phyloP scores from a whole-genome alignment of 53 echinoderm and acorn worm species.

The Crossaster papposus region DNA sequence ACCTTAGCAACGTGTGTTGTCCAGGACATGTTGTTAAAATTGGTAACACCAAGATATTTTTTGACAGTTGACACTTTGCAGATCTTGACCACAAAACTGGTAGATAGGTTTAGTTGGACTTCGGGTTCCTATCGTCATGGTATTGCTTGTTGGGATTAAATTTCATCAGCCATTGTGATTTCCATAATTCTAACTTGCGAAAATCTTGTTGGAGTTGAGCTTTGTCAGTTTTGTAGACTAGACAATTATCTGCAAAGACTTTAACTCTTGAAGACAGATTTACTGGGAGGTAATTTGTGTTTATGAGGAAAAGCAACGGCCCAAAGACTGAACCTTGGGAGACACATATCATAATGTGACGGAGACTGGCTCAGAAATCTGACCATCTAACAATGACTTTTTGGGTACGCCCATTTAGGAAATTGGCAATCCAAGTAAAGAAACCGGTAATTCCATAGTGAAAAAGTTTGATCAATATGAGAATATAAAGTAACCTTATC shows the following conservation, averaged over 20 bases:
- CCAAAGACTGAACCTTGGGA: not conserved
- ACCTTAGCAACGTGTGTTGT: not conserved
- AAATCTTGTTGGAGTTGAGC: not conserved
- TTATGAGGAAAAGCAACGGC: not conserved
- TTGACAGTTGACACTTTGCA: not conserved
- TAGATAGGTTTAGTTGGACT: not conserved
- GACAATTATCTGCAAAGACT: not conserved
- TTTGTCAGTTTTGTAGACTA: not conserved
- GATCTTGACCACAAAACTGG: not conserved
- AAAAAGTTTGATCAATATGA: not conserved
- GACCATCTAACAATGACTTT: slow-evolving; percentile 4
- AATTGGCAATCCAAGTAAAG: not conserved
- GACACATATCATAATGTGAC: not conserved
- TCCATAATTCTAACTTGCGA: not conserved
- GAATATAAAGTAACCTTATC: not conserved
- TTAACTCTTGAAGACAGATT: not conserved
- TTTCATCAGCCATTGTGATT: not conserved
- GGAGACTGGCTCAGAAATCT: not conserved
- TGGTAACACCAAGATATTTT: not conserved
- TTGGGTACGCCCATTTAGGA: not conserved
- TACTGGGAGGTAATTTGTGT: not conserved
- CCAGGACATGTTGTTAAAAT: not conserved
- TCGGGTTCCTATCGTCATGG: too few species aligned
- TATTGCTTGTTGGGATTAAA: too few species aligned
- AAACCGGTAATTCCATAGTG: slow-evolving; percentile 8